Percentiles rank a stretch among this genome's conserved stretches.
These are phyloP conservation scores for Spisula solida DNA, from an alignment of 2,888 invertebrate species.

Conservation along the genomic window DNA sequence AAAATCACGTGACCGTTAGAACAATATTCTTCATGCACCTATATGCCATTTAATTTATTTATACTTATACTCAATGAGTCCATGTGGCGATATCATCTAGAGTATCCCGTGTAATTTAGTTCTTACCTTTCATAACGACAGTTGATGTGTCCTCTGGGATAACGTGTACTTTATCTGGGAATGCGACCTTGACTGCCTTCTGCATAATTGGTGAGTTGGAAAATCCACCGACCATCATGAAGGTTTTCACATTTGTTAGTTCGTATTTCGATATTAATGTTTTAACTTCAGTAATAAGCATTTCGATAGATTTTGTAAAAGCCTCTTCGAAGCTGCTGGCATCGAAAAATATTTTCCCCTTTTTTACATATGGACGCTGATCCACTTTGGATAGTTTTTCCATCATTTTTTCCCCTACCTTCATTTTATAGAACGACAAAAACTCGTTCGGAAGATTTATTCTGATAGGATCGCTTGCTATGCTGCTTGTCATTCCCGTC, in stretches of 20 bases:
- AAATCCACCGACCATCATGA: slow-evolving; percentile 64
- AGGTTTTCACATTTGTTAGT: slow-evolving; percentile 28
- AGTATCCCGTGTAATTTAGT: too few species aligned
- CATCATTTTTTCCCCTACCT: not conserved
- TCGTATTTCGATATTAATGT: slow-evolving; percentile 2
- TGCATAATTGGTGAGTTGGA: slow-evolving; percentile 55
- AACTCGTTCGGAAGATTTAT: not conserved
- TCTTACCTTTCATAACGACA: slow-evolving; percentile 55
- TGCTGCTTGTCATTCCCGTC: not conserved
- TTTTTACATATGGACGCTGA: not conserved
- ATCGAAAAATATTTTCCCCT: slow-evolving; percentile 41
- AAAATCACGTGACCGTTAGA: too few species aligned
- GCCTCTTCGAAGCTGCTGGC: slow-evolving; percentile 35
- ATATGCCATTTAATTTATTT: too few species aligned
- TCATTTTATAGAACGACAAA: not conserved
- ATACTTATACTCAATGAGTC: too few species aligned
- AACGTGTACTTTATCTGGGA: slow-evolving; percentile 43
- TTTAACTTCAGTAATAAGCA: slow-evolving; percentile 40
- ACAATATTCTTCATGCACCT: too few species aligned
- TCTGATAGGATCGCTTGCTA: not conserved
- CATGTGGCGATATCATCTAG: too few species aligned
- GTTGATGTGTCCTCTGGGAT: slow-evolving; percentile 56
- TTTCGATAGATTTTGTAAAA: slow-evolving; percentile 34
- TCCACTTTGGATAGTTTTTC: too few species aligned
- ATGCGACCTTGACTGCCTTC: slow-evolving; percentile 33